A percentile compares a stretch with the other conserved stretches of the same genome.
Conservation (phyloP, 2,888 invertebrate genomes). For the Tetragonisca angustula region DNA sequence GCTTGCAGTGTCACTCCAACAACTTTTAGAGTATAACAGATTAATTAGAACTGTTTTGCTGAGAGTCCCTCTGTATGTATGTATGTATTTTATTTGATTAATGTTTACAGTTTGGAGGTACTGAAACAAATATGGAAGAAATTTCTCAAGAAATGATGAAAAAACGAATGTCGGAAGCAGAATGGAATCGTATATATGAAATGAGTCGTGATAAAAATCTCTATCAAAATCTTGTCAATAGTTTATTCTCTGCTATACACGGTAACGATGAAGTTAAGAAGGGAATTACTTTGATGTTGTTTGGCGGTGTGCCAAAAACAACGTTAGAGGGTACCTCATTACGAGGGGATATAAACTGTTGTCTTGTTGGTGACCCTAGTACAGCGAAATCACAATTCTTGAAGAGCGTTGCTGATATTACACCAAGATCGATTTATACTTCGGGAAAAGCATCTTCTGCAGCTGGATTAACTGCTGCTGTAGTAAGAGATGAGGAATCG, state of each 20-base stretch:
- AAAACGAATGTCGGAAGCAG: conserved; percentile 96
- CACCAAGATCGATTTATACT: conserved; percentile 98
- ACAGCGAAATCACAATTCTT: conserved; percentile 99
- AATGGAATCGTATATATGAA: conserved; percentile 97
- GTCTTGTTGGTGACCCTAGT: conserved; percentile 99
- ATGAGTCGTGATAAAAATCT: conserved; percentile 98
- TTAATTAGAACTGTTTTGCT: conserved; percentile 5
- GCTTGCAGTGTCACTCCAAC: conserved; percentile 96
- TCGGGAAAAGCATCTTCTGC: conserved; percentile 99
- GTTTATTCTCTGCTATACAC: conserved; percentile 98
- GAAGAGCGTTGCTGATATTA: conserved; percentile 97
- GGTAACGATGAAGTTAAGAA: conserved; percentile 98
- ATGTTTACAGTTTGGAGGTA: conserved; percentile 89
- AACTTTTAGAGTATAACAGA: conserved; percentile 87
- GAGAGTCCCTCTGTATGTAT: neutral
- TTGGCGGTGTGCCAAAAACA: conserved; percentile 98
- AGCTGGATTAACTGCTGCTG: conserved; percentile 99
- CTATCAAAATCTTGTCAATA: conserved; percentile 94
- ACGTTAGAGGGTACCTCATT: conserved; percentile 96
- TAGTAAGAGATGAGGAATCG: conserved; percentile 98
- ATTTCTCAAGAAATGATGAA: conserved; percentile 96
- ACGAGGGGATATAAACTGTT: conserved; percentile 98
- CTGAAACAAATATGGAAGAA: conserved; percentile 93
- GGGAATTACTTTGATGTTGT: conserved; percentile 96
- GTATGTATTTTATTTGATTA: conserved; percentile 10